Evolutionary conservation across 2,113 vertebrate genomes (phyloP).

Genomic region (Cryptotis parvus): DNA sequence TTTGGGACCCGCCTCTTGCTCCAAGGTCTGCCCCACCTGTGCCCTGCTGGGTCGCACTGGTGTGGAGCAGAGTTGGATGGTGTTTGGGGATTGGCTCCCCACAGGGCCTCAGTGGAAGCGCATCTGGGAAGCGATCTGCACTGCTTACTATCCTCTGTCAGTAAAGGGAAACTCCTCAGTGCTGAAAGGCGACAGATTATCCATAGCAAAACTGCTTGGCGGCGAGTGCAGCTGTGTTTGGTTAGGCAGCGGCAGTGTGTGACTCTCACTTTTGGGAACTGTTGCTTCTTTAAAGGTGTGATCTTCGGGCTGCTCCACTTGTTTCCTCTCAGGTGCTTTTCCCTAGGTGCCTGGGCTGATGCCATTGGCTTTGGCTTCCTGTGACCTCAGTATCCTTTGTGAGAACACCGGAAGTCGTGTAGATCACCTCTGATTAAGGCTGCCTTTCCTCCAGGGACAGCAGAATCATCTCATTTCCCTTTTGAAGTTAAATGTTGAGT

Average conservation of each 20-base stretch:
- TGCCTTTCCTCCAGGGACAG: slow-evolving; percentile 36
- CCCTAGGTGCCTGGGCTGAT: background rate
- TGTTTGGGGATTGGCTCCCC: accelerated
- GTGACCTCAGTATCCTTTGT: slow-evolving; percentile 11
- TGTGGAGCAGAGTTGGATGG: no score
- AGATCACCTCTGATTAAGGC: slow-evolving; percentile 57
- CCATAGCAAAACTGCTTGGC: background rate
- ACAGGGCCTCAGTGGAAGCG: background rate
- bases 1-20: no score
- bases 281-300: background rate
- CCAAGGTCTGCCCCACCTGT: background rate
- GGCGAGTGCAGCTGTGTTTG: background rate
- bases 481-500: slow-evolving; percentile 38
- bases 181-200: slow-evolving; percentile 16
- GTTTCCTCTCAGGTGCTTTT: background rate
- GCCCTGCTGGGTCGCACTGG: background rate
- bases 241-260: background rate
- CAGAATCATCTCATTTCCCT: slow-evolving; percentile 52
- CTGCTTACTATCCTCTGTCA: background rate
- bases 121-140: background rate
- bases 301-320: no score
- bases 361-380: background rate
- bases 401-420: background rate
- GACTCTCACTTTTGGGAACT: background rate
- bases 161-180: background rate